Evolutionary conservation across 2,113 vertebrate species (phyloP).

Genomic region (Hipposideros armiger): DNA sequence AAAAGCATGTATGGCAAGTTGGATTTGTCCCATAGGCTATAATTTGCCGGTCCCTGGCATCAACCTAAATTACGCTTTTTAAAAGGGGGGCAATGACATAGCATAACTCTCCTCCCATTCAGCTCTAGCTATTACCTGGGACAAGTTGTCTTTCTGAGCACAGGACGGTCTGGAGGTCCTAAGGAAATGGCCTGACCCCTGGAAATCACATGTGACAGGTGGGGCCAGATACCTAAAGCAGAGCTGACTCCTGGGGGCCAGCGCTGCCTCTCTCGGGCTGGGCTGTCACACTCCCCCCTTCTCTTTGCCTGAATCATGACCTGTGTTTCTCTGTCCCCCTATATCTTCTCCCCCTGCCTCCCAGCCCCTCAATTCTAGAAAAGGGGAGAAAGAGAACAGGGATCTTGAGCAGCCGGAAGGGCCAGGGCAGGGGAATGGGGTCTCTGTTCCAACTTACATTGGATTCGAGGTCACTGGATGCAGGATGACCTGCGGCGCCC

Average conservation of each 20-base stretch:
- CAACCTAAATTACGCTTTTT: neutral
- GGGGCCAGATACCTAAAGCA: neutral
- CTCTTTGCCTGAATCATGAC: neutral
- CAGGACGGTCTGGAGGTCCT: neutral
- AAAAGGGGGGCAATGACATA: neutral
- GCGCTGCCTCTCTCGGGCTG: neutral
- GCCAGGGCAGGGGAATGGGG: no score
- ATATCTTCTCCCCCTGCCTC: rapidly evolving
- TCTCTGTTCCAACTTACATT: constrained; percentile 90
- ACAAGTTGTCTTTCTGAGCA: neutral
- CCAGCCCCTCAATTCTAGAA: neutral
- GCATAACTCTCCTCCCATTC: neutral
- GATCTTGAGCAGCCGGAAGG: neutral
- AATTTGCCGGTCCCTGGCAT: neutral
- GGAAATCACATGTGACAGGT: neutral
- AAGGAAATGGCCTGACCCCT: neutral
- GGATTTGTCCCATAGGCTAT: neutral
- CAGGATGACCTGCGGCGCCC: constrained; percentile 96
- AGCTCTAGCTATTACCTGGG: neutral
- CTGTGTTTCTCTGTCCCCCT: neutral
- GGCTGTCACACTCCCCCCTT: neutral
- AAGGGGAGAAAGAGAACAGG: neutral
- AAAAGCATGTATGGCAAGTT: neutral
- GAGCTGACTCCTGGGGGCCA: rapidly evolving
- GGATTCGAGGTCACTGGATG: constrained; percentile 97